These are phyloP conservation scores for Circaetus cinerascens DNA, from an alignment of 2,113 vertebrate genomes.

Conservation along the genomic window DNA sequence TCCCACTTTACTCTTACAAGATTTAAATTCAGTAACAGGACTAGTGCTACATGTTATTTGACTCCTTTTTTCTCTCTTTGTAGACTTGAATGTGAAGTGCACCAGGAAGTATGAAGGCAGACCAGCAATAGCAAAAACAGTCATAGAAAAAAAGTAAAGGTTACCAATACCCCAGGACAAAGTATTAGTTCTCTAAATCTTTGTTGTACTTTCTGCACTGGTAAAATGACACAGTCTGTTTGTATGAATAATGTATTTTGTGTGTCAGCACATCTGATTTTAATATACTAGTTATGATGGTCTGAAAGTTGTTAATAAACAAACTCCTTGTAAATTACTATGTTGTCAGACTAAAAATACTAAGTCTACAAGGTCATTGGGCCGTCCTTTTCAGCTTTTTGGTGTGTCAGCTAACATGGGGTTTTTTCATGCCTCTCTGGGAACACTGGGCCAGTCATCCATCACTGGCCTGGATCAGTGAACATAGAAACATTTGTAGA, in stretches of 20 bases:
- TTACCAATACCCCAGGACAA: not conserved
- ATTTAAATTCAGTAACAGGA: not conserved
- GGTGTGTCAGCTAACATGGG: not conserved
- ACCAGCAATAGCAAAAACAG: not conserved
- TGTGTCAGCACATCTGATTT: not conserved
- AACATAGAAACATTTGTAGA: not conserved
- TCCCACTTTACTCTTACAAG: not conserved
- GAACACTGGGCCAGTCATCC: not conserved
- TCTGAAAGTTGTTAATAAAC: slow-evolving; percentile 28
- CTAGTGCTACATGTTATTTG: not conserved
- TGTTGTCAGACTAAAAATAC: not conserved
- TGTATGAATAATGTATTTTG: not conserved
- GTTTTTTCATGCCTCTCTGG: not conserved
- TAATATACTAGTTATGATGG: not conserved
- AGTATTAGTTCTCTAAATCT: not conserved
- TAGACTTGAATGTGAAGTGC: slow-evolving; percentile 27
- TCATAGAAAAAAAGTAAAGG: not conserved
- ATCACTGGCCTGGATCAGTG: not conserved
- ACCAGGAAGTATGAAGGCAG: not conserved
- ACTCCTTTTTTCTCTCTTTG: not conserved
- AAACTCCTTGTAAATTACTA: not conserved
- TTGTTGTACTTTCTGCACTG: not conserved
- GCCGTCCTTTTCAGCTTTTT: not conserved
- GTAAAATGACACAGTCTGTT: not conserved
- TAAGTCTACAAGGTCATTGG: not conserved